Conservation (phyloP, 1,140 invertebrate genomes). For the Formica exsecta region DNA sequence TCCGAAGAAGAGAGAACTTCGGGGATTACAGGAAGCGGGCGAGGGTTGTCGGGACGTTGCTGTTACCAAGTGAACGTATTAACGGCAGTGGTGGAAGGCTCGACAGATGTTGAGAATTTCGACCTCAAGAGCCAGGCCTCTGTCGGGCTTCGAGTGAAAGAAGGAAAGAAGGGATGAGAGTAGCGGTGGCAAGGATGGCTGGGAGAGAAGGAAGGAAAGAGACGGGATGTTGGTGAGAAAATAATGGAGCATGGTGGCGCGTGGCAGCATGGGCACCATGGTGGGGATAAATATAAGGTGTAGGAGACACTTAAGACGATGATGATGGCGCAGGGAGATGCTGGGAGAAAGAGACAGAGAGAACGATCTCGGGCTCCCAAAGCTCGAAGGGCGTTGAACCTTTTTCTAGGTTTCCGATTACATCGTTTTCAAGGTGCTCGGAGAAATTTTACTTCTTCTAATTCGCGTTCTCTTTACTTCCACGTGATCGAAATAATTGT, state of each 20-base stretch:
- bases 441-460: constrained; percentile 2
- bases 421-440: constrained; percentile 37
- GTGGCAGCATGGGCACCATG: constrained; percentile 71
- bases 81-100: constrained; percentile 76
- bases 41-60: constrained; percentile 72
- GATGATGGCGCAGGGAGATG: constrained; percentile 66
- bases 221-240: constrained; percentile 72
- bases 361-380: constrained; percentile 21
- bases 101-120: constrained; percentile 82
- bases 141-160: neutral
- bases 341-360: constrained; percentile 24
- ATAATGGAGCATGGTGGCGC: constrained; percentile 80
- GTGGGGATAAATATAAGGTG: constrained; percentile 80
- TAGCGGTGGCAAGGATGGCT: neutral
- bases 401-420: constrained; percentile 29
- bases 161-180: constrained; percentile 27
- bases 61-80: constrained; percentile 81
- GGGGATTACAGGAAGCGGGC: constrained; percentile 70
- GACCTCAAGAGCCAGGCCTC: constrained; percentile 64
- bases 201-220: constrained; percentile 26
- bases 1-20: constrained; percentile 35
- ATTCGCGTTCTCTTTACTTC: neutral
- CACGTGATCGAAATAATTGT: constrained; percentile 3
- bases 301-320: constrained; percentile 74
- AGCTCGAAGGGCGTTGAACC: constrained; percentile 67